phyloP scores from a whole-genome alignment of 2,888 invertebrate genomes.

The Lacanobia oleracea region DNA sequence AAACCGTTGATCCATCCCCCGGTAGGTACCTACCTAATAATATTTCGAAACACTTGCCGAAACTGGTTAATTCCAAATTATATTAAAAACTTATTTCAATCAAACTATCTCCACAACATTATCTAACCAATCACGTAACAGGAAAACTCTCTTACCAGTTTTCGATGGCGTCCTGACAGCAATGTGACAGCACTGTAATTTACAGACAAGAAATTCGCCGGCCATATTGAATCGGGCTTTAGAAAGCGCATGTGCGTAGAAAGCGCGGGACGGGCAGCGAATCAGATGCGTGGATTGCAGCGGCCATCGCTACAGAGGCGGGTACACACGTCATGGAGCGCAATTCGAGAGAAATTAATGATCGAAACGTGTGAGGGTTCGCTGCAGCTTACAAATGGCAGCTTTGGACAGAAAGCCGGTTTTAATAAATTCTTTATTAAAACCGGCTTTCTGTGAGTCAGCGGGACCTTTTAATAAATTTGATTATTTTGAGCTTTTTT shows the following conservation, averaged over 20 bases:
- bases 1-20: no score
- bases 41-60: neutral
- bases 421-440: no score
- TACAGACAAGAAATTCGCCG: constrained; percentile 40
- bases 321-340: constrained; percentile 66
- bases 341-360: constrained; percentile 72
- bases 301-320: constrained; percentile 85
- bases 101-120: constrained; percentile 17
- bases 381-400: constrained; percentile 45
- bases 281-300: constrained; percentile 72
- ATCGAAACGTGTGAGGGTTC: constrained; percentile 43
- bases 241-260: constrained; percentile 80
- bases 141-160: constrained; percentile 10
- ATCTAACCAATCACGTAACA: constrained; percentile 39
- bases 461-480: neutral
- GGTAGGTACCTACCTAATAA: no score
- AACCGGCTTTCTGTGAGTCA: constrained; percentile 19
- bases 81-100: neutral
- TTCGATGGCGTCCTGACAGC: constrained; percentile 17
- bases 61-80: neutral
- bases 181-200: constrained; percentile 41
- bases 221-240: constrained; percentile 78
- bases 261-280: constrained; percentile 77
- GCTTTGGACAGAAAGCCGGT: constrained; percentile 15
- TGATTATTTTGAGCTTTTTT: neutral